These are phyloP conservation scores for Anolis carolinensis DNA, from an alignment of 2,113 vertebrate species.

Conservation along the genomic window DNA sequence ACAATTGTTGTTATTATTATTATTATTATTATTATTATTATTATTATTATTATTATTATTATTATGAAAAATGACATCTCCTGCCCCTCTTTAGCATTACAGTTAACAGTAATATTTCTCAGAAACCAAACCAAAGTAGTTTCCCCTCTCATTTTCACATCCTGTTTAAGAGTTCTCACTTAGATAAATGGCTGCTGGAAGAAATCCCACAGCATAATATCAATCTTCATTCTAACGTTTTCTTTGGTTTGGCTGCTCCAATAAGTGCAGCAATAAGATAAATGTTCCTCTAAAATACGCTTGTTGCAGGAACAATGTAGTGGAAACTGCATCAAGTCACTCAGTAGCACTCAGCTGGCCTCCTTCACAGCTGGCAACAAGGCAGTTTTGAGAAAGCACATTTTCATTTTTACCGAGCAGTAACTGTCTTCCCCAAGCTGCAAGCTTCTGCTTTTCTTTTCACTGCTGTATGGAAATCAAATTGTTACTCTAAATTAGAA, in stretches of 20 bases:
- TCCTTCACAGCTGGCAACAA: neutral
- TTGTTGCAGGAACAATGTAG: conserved; percentile 36
- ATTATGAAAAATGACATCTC: too few relatives aligned
- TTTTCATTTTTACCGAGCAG: neutral
- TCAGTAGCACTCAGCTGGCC: neutral
- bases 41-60: too few relatives aligned
- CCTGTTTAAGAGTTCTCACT: conserved; percentile 28
- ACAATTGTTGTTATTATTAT: too few relatives aligned
- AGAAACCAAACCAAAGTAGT: conserved; percentile 47
- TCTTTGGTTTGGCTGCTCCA: conserved; percentile 53
- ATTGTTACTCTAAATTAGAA: neutral
- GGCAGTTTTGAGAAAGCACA: neutral
- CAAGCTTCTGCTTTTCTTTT: neutral
- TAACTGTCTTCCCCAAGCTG: neutral
- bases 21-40: too few relatives aligned
- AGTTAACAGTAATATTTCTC: conserved; percentile 44
- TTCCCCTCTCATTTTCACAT: conserved; percentile 42
- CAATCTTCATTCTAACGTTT: conserved; percentile 42
- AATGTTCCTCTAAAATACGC: conserved; percentile 33
- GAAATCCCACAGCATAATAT: conserved; percentile 30
- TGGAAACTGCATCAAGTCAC: neutral
- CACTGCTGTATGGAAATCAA: too few relatives aligned
- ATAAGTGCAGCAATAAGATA: conserved; percentile 43
- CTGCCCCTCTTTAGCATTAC: too few relatives aligned
- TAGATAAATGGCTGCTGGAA: conserved; percentile 46